Evolutionary conservation across 2,888 invertebrate species (phyloP), one percentile per base, ranked within the genome.

Genomic region (Tetheella fluctuosa): DNA sequence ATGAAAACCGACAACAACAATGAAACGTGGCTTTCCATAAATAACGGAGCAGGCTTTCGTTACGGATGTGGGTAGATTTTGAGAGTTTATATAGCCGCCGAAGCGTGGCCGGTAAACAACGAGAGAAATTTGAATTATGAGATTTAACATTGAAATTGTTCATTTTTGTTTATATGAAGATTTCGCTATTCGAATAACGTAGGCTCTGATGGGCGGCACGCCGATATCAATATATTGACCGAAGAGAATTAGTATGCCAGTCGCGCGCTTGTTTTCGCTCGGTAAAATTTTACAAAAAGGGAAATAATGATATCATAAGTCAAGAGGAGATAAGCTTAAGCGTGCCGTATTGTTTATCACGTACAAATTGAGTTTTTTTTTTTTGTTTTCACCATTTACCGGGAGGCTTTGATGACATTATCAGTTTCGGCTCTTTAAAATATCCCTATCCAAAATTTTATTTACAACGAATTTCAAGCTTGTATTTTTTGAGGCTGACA

Each of bases 281-380:
- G 79, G 83, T 85, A 89, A 83, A 78, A 89, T 91, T 90, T 89
- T 84, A 75, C 76, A 86, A 90, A 91, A 91, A 85, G 81, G 84
- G 83, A 89, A 87, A 89, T 92, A 90, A 92, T 92, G 90, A 91
- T 86, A 87, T 88, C 88, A 87, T 88, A 87, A 87, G 89, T 90
- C 89, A 87, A 84, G 83, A 80, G 81, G 84, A 90, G 92, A 91
- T 91, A 91, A 90, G 84, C 81, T 80, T 82, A 77, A 83, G 82
- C 85, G 82, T 77, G 77, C 81, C 84, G 79, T 85, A 84, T 86
- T 88, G 86, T 89, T 89, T 89, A 88, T 86, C 84, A 82, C 82
- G 85, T 85, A 81, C 76, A 80, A 79, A 85, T 85, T 84, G 80
- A 82, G 84, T 82, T 84, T 84, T 83, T 84, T 84, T 83, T 80